Evolutionary conservation across 1,140 invertebrate species (phyloP).

Genomic region (Solenopsis fugax): DNA sequence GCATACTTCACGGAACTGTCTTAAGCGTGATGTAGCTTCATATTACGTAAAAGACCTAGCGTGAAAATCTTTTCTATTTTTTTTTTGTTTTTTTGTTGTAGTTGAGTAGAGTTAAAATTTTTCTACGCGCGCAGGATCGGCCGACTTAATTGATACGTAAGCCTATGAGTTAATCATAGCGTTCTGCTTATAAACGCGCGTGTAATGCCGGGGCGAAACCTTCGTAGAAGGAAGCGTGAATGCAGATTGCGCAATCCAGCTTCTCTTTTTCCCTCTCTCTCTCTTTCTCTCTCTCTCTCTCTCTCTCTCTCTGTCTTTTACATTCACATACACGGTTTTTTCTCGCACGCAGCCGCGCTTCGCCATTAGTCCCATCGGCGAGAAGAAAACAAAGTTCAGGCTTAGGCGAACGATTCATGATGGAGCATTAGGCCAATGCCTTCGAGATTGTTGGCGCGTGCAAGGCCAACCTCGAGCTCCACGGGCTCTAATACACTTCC

Average conservation of each 20-base stretch:
- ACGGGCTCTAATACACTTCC: conserved; percentile 41
- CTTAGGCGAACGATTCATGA: conserved; percentile 60
- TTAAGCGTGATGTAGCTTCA: neutral
- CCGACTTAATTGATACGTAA: conserved; percentile 9
- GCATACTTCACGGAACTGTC: neutral
- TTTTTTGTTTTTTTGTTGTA: neutral
- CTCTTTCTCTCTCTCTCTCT: neutral
- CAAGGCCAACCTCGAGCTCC: conserved; percentile 59
- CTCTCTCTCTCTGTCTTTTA: neutral
- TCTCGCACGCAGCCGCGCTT: conserved; percentile 61
- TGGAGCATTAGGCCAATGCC: conserved; percentile 72
- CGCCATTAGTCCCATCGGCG: conserved; percentile 31
- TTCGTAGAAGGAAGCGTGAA: conserved; percentile 82
- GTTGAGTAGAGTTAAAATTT: neutral
- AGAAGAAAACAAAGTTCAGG: conserved; percentile 61
- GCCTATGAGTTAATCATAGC: neutral
- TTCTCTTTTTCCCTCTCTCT: conserved; percentile 80
- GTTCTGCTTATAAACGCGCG: conserved; percentile 3
- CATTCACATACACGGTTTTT: neutral
- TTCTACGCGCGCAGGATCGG: conserved; percentile 1
- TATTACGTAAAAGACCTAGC: neutral
- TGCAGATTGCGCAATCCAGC: conserved; percentile 77
- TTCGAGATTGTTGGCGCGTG: conserved; percentile 70
- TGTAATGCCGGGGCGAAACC: conserved; percentile 67
- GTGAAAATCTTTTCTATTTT: neutral